Evolutionary conservation across 2,113 vertebrate species (phyloP).

Genomic region (Podiceps cristatus): DNA sequence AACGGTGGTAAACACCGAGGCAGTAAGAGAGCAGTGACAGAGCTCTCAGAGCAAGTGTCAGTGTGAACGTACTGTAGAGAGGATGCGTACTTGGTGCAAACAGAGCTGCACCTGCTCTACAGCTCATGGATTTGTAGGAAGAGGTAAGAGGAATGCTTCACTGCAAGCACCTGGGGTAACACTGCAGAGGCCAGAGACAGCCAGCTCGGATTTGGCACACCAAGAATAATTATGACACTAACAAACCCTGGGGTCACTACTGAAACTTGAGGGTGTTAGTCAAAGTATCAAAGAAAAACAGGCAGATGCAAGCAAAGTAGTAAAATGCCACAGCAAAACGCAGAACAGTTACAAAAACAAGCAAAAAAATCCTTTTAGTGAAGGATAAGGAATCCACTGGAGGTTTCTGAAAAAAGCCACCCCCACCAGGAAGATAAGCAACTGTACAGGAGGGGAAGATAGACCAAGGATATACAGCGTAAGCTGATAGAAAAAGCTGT

Average conservation of each 20-base stretch:
- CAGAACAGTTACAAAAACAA: background rate
- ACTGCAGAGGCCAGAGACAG: background rate
- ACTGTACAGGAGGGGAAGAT: accelerated
- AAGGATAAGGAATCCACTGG: background rate
- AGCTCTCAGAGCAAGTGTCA: background rate
- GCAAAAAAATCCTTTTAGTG: background rate
- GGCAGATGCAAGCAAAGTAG: background rate
- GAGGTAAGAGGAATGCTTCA: background rate
- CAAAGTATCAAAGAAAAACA: background rate
- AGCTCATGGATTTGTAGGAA: background rate
- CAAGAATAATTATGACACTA: background rate
- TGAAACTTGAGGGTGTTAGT: background rate
- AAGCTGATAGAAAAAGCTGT: background rate
- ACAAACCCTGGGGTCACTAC: background rate
- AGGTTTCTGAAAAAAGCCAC: background rate
- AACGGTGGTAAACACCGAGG: background rate
- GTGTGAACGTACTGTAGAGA: background rate
- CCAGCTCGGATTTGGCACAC: background rate
- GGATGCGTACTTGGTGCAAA: background rate
- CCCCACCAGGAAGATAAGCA: background rate
- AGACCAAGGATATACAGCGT: background rate
- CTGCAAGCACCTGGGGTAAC: background rate
- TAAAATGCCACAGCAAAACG: background rate
- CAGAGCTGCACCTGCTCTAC: background rate
- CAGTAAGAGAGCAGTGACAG: background rate